These are phyloP conservation scores for Trinectes maculatus DNA, from an alignment of 2,113 vertebrate genomes.

Conservation along the genomic window DNA sequence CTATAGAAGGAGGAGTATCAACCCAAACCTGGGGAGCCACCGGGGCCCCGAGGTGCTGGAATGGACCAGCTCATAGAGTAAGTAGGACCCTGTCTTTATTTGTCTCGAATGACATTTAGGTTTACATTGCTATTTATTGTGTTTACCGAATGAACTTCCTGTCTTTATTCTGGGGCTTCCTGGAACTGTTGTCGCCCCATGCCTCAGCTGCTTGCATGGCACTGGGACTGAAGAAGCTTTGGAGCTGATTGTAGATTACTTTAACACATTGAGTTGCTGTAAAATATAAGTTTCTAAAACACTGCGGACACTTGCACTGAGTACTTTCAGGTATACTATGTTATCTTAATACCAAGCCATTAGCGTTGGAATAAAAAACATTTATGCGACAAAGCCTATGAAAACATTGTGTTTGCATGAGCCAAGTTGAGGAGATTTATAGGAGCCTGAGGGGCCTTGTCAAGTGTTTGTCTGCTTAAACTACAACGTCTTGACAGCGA, in stretches of 20 bases:
- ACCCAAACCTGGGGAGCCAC: conserved; percentile 46
- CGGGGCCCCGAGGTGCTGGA: conserved; percentile 59
- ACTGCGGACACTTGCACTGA: neutral
- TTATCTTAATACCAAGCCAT: neutral
- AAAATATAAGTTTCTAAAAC: neutral
- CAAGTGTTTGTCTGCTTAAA: conserved; percentile 12
- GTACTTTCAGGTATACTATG: neutral
- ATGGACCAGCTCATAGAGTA: conserved; percentile 79
- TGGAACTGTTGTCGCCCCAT: conserved; percentile 66
- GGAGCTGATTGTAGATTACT: neutral
- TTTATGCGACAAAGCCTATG: neutral
- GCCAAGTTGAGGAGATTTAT: conserved; percentile 10
- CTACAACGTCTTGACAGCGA: conserved; percentile 19
- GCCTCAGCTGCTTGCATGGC: conserved; percentile 36
- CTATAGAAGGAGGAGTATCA: conserved; percentile 29
- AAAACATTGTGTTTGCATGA: neutral
- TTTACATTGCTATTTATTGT: conserved; percentile 54
- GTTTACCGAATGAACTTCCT: conserved; percentile 66
- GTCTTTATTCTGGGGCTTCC: conserved; percentile 72
- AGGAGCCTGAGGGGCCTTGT: neutral
- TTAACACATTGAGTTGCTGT: conserved; percentile 4
- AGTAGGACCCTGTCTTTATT: conserved; percentile 45
- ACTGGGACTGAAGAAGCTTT: conserved; percentile 12
- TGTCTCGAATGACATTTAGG: neutral
- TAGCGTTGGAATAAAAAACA: neutral